phyloP scores from a whole-genome alignment of 2,797 vertebrate genomes.

The Gastrophryne carolinensis region DNA sequence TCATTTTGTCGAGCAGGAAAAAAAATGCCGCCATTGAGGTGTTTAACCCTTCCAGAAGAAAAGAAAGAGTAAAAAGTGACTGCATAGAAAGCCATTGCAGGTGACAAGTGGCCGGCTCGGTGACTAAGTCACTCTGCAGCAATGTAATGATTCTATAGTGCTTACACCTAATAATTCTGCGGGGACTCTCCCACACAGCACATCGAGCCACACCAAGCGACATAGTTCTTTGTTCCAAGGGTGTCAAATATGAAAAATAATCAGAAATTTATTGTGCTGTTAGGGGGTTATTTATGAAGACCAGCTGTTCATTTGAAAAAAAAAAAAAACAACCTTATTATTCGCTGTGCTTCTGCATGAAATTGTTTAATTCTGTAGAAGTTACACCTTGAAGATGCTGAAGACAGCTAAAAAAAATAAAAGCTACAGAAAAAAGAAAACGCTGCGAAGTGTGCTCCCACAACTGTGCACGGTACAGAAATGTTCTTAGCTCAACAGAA shows the following conservation, averaged over 20 bases:
- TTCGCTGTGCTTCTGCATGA: background rate
- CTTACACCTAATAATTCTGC: conserved; percentile 22
- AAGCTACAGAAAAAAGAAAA: background rate
- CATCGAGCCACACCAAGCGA: background rate
- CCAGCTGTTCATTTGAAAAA: background rate
- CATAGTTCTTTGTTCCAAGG: background rate
- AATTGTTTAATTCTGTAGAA: background rate
- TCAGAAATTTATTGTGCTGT: background rate
- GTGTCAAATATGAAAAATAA: background rate
- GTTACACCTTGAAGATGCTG: background rate
- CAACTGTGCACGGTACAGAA: too few species aligned
- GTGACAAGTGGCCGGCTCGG: conserved; percentile 13
- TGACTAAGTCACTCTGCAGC: conserved; percentile 22
- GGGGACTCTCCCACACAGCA: conserved; percentile 8
- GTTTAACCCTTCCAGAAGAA: conserved; percentile 30
- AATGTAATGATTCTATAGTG: conserved; percentile 13
- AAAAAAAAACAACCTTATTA: background rate
- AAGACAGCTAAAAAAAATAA: background rate
- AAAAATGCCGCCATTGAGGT: conserved; percentile 21
- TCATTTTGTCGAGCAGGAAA: conserved; percentile 22
- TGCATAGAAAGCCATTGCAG: conserved; percentile 15
- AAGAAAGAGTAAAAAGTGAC: background rate
- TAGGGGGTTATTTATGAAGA: background rate
- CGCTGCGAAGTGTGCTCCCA: background rate
- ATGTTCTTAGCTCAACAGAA: too few species aligned